These are phyloP conservation scores for Aphaenogaster floridana DNA, from an alignment of 1,140 invertebrate species.

Conservation along the genomic window DNA sequence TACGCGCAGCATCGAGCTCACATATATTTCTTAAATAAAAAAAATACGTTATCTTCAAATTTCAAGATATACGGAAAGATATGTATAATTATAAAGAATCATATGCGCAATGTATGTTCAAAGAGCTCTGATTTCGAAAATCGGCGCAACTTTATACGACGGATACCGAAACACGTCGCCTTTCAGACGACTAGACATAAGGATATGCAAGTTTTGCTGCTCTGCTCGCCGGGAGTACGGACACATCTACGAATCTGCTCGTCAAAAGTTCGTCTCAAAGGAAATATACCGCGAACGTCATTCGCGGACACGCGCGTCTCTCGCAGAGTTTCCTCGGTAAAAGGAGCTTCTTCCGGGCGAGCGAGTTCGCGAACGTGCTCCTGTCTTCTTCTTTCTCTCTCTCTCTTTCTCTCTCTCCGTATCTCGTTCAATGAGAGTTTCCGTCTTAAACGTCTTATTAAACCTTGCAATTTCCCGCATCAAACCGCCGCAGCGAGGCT, in stretches of 20 bases:
- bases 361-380: background rate
- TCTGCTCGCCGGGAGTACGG: background rate
- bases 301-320: conserved; percentile 38
- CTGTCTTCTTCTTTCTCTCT: conserved; percentile 2
- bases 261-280: conserved; percentile 48
- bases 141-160: background rate
- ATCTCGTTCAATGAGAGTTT: conserved; percentile 14
- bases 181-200: conserved; percentile 9
- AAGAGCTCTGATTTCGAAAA: background rate
- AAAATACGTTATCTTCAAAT: background rate
- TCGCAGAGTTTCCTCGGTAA: background rate
- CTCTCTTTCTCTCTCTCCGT: background rate
- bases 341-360: conserved; percentile 41
- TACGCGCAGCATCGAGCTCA: too few relatives aligned
- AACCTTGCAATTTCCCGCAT: conserved; percentile 54
- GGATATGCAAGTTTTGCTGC: conserved; percentile 25
- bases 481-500: background rate
- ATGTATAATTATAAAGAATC: background rate
- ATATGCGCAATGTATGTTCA: background rate
- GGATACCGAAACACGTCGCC: background rate
- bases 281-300: conserved; percentile 27
- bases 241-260: background rate
- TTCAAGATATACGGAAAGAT: background rate
- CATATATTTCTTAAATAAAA: background rate
- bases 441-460: conserved; percentile 58